These are phyloP conservation scores for Junonia oenone DNA, from an alignment of 2,888 invertebrate genomes.

Conservation along the genomic window DNA sequence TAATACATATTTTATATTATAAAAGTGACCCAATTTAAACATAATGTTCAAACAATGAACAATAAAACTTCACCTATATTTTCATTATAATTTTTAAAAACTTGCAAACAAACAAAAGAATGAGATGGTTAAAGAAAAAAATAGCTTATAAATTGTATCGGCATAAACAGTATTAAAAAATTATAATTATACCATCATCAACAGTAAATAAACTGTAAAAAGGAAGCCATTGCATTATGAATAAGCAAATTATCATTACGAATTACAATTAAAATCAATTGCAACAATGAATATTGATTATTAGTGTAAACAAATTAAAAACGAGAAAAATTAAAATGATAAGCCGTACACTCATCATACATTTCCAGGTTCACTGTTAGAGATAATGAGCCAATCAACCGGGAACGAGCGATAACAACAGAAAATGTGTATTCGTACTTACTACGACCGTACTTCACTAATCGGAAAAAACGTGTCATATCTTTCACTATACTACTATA, in stretches of 20 bases:
- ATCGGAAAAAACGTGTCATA: not conserved
- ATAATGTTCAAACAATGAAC: too few relatives aligned
- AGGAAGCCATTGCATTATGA: not conserved
- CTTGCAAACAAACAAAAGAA: too few relatives aligned
- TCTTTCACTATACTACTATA: not conserved
- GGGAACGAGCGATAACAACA: slow-evolving; percentile 42
- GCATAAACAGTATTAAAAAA: not conserved
- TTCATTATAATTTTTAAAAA: too few relatives aligned
- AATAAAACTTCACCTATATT: too few relatives aligned
- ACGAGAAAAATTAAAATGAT: slow-evolving; percentile 8
- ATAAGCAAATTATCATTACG: not conserved
- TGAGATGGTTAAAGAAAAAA: too few relatives aligned
- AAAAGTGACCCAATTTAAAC: too few relatives aligned
- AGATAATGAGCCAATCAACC: slow-evolving; percentile 46
- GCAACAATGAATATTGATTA: not conserved
- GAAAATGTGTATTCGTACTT: slow-evolving; percentile 17
- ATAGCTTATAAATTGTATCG: too few relatives aligned
- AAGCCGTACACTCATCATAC: slow-evolving; percentile 12
- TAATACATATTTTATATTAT: too few relatives aligned
- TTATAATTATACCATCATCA: not conserved
- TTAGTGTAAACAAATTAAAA: slow-evolving; percentile 4
- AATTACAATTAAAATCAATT: slow-evolving; percentile 1
- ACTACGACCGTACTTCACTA: slow-evolving; percentile 24
- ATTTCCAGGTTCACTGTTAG: slow-evolving; percentile 24
- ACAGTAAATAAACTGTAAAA: not conserved